A percentile compares a stretch with the other conserved stretches of the same genome.
Conservation (phyloP, 2,888 invertebrate genomes). For the Theodoxus fluviatilis region DNA sequence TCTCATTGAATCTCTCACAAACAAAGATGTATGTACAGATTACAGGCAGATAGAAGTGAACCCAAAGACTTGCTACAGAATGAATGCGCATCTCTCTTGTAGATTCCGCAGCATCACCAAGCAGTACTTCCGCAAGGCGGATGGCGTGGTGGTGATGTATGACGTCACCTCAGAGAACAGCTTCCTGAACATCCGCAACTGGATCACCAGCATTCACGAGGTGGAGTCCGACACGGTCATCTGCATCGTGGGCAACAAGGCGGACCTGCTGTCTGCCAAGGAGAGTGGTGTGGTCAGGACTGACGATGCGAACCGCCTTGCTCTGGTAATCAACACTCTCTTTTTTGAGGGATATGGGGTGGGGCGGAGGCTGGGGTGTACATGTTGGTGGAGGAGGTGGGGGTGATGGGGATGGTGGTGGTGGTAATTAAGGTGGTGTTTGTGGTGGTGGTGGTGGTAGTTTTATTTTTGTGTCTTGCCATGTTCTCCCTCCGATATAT, state of each 20-base stretch:
- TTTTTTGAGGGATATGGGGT: neutral
- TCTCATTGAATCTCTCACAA: too few relatives aligned
- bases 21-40: too few relatives aligned
- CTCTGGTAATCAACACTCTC: constrained; percentile 60
- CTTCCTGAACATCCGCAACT: constrained; percentile 68
- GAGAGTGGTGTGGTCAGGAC: constrained; percentile 59
- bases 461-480: neutral
- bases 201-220: constrained; percentile 66
- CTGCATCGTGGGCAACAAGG: constrained; percentile 69
- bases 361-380: neutral
- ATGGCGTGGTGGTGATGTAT: constrained; percentile 70
- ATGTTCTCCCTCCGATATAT: neutral
- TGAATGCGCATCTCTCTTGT: constrained; percentile 27
- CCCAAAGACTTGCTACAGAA: too few relatives aligned
- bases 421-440: neutral
- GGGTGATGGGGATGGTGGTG: neutral
- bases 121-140: constrained; percentile 71
- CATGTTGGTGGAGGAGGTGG: neutral
- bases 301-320: constrained; percentile 66
- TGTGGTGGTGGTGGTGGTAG: neutral
- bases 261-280: constrained; percentile 67
- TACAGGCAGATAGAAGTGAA: too few relatives aligned
- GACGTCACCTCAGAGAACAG: constrained; percentile 69
- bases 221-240: constrained; percentile 66
- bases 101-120: constrained; percentile 70